Base-by-base conservation (phyloP, 2,113 vertebrate genomes). In the Prinia subflava region DNA sequence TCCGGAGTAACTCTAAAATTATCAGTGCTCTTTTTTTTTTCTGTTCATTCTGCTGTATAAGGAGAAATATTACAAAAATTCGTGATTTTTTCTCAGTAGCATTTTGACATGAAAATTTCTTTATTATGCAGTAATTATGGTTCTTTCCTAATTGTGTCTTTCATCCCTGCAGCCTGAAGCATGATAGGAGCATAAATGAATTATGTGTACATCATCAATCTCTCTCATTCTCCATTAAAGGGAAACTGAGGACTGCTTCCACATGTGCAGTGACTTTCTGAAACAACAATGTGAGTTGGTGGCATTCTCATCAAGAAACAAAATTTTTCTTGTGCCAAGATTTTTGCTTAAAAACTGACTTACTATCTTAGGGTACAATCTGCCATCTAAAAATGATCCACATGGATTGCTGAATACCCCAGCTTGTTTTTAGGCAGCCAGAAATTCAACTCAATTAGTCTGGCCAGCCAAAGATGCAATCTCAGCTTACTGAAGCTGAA, bases 171-270 rank as follows among this genome's bases (percentile, higher is more conserved):
- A 91, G 90, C 52, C 88, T 53, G 91, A 91, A 95, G 91, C 37
- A 37, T 23, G 87, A 83, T 52, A 87, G 76, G 31, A 95, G 42
- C 80, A 92, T 73, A 92, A 82, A 93, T 85, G 83, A 94, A 94
- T 94, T 76, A 94, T 47, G 35, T 79, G 62, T 39, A 52, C 55
- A 86, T 73, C 90, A 92, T 74, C 74, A 65, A 39, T 77, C 89
- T 92, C 75, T 83, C 80, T 84, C 62, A 80, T 49, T 90, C 50
- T 52, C 52, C 62, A 37, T 21, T 12, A 44, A 1, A 78, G 83
- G 70, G 78, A 94, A 95, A 96, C 92, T 93, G 74, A 95, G 91
- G 85, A 95, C 60, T 78, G 56, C 46, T 87, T 92, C 57, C 46
- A 15, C 41, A 76, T 20, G 20, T 22, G 44, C 44, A 64, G 60